Evolutionary conservation across 2,113 vertebrate species (phyloP).

Genomic region (Butorides virescens): DNA sequence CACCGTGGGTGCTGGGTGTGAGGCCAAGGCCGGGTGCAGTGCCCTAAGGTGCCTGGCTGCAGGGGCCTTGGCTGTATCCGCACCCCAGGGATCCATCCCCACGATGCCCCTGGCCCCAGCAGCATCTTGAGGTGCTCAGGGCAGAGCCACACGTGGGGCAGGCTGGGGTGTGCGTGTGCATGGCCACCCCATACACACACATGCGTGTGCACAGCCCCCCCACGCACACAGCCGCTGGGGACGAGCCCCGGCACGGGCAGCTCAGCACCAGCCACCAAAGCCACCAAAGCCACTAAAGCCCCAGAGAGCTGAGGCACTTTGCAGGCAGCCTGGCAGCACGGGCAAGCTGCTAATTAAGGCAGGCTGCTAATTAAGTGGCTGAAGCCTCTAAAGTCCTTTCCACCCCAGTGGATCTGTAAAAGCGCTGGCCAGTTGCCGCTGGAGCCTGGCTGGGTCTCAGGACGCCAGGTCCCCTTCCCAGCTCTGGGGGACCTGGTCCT

Average conservation of each 20-base stretch:
- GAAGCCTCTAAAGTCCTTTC: not conserved
- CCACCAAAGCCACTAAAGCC: too few species aligned
- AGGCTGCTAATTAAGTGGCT: not conserved
- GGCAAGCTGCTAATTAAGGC: not conserved
- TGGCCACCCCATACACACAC: too few species aligned
- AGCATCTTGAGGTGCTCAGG: not conserved
- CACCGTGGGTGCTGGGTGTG: too few species aligned
- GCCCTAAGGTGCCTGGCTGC: not conserved
- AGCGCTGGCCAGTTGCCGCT: rapidly evolving
- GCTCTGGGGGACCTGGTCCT: not conserved
- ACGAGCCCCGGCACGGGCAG: rapidly evolving
- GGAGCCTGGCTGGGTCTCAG: not conserved
- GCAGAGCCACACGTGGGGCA: not conserved
- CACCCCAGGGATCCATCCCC: not conserved
- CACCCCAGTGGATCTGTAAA: not conserved
- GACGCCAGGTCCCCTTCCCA: rapidly evolving
- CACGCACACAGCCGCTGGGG: too few species aligned
- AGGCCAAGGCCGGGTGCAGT: too few species aligned
- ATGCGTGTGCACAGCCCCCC: too few species aligned
- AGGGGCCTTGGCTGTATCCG: not conserved
- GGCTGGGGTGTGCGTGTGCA: rapidly evolving
- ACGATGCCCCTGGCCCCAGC: not conserved
- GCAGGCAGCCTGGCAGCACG: not conserved
- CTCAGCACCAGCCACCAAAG: not conserved
- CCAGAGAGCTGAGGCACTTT: not conserved